Evolutionary conservation across 2,113 vertebrate species (phyloP).

Genomic region (Ophiodon elongatus): DNA sequence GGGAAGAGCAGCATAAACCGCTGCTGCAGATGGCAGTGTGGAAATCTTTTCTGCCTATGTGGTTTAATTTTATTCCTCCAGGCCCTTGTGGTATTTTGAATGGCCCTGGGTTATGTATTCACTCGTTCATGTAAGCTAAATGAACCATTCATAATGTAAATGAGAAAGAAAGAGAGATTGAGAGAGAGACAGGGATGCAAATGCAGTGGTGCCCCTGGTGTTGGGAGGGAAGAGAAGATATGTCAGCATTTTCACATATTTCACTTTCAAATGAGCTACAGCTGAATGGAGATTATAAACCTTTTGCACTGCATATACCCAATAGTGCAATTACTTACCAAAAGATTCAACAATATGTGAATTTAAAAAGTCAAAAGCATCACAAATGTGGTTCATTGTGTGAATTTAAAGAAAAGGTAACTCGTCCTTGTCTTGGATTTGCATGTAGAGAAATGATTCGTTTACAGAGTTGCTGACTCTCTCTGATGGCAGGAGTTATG

Average conservation of each 20-base stretch:
- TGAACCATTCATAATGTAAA: slow-evolving; percentile 84
- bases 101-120: slow-evolving; percentile 79
- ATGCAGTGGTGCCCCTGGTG: slow-evolving; percentile 69
- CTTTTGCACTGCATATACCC: slow-evolving; percentile 31
- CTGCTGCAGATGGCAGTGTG: slow-evolving; percentile 57
- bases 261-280: slow-evolving; percentile 75
- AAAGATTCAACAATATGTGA: slow-evolving; percentile 48
- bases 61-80: slow-evolving; percentile 66
- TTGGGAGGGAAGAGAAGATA: slow-evolving; percentile 63
- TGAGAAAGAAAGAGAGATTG: slow-evolving; percentile 73
- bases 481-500: slow-evolving; percentile 27
- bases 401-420: slow-evolving; percentile 29
- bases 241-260: slow-evolving; percentile 77
- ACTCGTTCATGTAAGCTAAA: slow-evolving; percentile 82
- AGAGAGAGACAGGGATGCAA: slow-evolving; percentile 69
- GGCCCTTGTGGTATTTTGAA: slow-evolving; percentile 71
- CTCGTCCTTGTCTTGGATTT: slow-evolving; percentile 24
- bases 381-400: slow-evolving; percentile 29
- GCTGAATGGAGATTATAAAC: slow-evolving; percentile 56
- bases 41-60: slow-evolving; percentile 71
- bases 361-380: slow-evolving; percentile 39
- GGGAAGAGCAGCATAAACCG: slow-evolving; percentile 37
- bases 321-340: slow-evolving; percentile 60
- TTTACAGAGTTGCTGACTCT: slow-evolving; percentile 55
- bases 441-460: slow-evolving; percentile 35